Evolutionary conservation across 1,140 invertebrate species (phyloP).

Genomic region (Eriosoma lanigerum): DNA sequence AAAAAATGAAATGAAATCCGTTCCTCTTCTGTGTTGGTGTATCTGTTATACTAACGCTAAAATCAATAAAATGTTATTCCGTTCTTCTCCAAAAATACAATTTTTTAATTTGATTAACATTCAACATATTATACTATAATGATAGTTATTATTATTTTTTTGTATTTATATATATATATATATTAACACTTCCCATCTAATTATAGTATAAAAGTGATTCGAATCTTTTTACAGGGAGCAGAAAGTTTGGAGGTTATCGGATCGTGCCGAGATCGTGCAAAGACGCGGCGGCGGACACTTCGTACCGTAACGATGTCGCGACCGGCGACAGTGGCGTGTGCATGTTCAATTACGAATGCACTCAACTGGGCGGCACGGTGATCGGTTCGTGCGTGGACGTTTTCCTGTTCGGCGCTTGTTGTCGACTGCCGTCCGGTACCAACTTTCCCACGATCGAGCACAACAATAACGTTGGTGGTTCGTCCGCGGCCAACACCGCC

Average conservation of each 20-base stretch:
- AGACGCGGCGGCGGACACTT: conserved; percentile 59
- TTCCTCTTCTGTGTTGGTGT: too few relatives aligned
- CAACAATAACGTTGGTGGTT: not conserved
- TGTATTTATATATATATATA: too few relatives aligned
- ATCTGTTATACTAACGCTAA: too few relatives aligned
- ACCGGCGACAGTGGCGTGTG: conserved; percentile 67
- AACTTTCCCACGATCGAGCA: conserved; percentile 46
- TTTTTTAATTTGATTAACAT: too few relatives aligned
- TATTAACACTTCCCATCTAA: too few relatives aligned
- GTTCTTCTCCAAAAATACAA: too few relatives aligned
- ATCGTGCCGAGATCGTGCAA: conserved; percentile 78
- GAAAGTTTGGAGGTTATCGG: conserved; percentile 80
- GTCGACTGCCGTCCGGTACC: conserved; percentile 65
- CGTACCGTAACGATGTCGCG: conserved; percentile 56
- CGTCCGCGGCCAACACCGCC: conserved; percentile 21
- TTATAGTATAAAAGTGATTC: too few relatives aligned
- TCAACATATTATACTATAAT: too few relatives aligned
- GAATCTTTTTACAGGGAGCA: conserved; percentile 56
- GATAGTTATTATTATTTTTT: too few relatives aligned
- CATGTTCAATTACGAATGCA: conserved; percentile 93
- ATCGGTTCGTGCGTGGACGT: conserved; percentile 89
- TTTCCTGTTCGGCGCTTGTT: conserved; percentile 88
- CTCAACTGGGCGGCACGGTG: conserved; percentile 75
- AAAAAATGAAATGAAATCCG: too few relatives aligned
- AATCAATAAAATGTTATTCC: too few relatives aligned